phyloP scores from a whole-genome alignment of 2,113 vertebrate genomes.

The Corythornis vintsioides region DNA sequence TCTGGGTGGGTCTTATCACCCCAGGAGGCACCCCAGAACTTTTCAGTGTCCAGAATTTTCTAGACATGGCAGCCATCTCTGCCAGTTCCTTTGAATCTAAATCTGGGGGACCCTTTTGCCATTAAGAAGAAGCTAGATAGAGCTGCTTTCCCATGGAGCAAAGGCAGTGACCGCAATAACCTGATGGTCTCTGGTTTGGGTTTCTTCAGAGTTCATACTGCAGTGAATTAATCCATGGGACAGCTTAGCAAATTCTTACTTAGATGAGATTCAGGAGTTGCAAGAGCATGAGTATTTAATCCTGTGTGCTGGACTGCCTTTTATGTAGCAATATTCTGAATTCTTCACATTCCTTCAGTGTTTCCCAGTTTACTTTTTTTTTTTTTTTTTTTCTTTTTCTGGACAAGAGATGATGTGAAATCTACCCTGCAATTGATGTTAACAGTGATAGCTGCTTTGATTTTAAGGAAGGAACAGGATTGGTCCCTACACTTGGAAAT shows the following conservation, averaged over 20 bases:
- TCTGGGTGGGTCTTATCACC: neutral
- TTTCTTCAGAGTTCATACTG: neutral
- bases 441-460: neutral
- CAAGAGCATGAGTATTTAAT: neutral
- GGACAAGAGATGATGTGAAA: neutral
- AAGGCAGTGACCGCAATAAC: neutral
- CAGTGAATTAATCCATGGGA: neutral
- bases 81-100: neutral
- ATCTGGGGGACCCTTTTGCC: neutral
- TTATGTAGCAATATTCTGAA: neutral
- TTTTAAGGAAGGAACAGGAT: neutral
- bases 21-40: neutral
- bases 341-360: neutral
- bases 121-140: neutral
- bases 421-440: neutral
- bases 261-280: neutral
- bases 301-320: neutral
- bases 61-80: neutral
- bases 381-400: neutral
- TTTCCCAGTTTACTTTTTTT: neutral
- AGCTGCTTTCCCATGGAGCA: neutral
- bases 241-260: constrained; percentile 13
- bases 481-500: neutral
- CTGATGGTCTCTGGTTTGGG: neutral
- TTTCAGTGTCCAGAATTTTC: neutral